These are phyloP conservation scores for Myoxocephalus aenaeus DNA, from an alignment of 2,797 vertebrate genomes.

Conservation along the genomic window DNA sequence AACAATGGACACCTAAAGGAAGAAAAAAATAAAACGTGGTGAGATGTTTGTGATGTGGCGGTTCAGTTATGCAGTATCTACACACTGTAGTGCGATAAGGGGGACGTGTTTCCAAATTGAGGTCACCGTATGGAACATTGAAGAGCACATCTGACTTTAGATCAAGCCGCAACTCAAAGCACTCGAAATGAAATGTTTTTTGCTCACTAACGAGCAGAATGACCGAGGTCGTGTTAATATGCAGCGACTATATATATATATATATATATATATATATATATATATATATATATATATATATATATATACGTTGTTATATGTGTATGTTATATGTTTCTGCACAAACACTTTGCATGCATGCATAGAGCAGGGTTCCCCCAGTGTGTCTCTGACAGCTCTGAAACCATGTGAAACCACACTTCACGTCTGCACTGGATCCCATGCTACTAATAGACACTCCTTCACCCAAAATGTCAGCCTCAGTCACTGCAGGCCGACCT, in stretches of 20 bases:
- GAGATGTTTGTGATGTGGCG: constrained; percentile 24
- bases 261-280: no score
- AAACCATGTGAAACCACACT: constrained; percentile 40
- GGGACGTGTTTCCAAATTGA: constrained; percentile 45
- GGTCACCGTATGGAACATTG: constrained; percentile 55
- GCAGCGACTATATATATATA: neutral
- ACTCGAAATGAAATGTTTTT: neutral
- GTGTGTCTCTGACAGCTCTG: constrained; percentile 19
- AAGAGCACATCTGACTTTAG: constrained; percentile 30
- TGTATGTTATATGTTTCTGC: neutral
- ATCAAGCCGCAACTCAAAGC: constrained; percentile 14
- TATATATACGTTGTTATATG: no score
- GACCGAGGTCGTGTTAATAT: no score
- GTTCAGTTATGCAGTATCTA: constrained; percentile 36
- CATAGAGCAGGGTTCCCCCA: constrained; percentile 59
- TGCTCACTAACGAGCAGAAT: neutral
- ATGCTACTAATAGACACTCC: neutral
- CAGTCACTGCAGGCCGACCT: neutral
- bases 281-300: no score
- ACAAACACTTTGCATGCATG: neutral
- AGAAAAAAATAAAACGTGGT: neutral
- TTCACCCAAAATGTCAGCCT: constrained; percentile 19
- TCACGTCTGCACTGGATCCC: constrained; percentile 29
- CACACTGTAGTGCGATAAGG: constrained; percentile 32
- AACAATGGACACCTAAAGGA: constrained; percentile 21